Percentiles rank a stretch among this genome's conserved stretches.
Evolutionary conservation across 2,113 vertebrate species (phyloP).

Genomic region (Camarhynchus parvulus): DNA sequence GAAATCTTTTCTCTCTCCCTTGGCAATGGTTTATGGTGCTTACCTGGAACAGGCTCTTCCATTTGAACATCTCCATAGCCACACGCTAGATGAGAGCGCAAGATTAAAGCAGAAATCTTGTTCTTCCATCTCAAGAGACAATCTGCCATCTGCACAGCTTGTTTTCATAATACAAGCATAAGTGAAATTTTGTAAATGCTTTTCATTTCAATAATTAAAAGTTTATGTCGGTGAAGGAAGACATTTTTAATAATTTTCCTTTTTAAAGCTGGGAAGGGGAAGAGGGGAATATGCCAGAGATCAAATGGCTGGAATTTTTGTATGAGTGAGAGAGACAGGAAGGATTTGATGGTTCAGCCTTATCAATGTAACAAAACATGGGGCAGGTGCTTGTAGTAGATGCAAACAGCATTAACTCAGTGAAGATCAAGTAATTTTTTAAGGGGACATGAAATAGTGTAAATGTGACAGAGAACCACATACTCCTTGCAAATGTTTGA

Average conservation of each 20-base stretch:
- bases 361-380: neutral
- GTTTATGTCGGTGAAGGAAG: neutral
- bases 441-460: neutral
- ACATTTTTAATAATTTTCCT: neutral
- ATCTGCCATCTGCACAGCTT: neutral
- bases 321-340: neutral
- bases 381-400: neutral
- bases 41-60: neutral
- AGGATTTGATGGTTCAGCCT: neutral
- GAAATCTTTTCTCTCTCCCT: neutral
- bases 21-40: neutral
- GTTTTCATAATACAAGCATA: neutral
- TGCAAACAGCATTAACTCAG: neutral
- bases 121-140: neutral
- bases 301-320: neutral
- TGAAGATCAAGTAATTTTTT: neutral
- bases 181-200: conserved; percentile 1
- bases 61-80: neutral
- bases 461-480: neutral
- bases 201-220: conserved; percentile 38
- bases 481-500: neutral
- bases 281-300: neutral
- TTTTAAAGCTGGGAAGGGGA: neutral
- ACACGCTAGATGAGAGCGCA: neutral
- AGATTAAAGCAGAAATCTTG: neutral